Percentiles rank a stretch among this genome's conserved stretches.
Evolutionary conservation across 2,888 invertebrate genomes (phyloP).

Genomic region (Aphidius colemani): DNA sequence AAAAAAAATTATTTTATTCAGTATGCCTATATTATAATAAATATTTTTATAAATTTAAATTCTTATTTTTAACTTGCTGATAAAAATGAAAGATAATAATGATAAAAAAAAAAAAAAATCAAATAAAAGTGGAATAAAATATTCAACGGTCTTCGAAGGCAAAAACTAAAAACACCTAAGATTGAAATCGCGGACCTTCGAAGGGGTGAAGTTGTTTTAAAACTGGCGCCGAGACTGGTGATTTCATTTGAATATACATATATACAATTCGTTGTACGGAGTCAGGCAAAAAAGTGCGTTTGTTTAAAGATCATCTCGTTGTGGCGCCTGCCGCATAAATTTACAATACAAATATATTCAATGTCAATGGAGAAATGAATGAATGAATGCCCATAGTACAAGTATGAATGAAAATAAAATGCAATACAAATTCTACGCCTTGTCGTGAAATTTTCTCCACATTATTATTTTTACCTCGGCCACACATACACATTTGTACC

Average conservation of each 20-base stretch:
- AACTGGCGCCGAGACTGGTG: slow-evolving; percentile 24
- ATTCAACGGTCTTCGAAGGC: slow-evolving; percentile 10
- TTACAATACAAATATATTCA: no score
- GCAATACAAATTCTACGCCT: no score
- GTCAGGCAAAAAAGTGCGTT: no score
- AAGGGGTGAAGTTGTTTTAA: not conserved
- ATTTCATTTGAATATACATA: no score
- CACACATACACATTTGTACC: no score
- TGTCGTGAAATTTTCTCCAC: not conserved
- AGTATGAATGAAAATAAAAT: slow-evolving; percentile 28
- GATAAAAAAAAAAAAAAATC: slow-evolving; percentile 2
- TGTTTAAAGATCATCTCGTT: no score
- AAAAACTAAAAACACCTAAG: slow-evolving; percentile 9
- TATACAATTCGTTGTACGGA: no score
- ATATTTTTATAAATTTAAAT: no score
- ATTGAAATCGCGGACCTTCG: not conserved
- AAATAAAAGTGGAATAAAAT: slow-evolving; percentile 1
- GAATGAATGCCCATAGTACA: slow-evolving; percentile 22
- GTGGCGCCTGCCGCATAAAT: slow-evolving; percentile 8
- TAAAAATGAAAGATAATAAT: no score
- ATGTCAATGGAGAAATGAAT: slow-evolving; percentile 6
- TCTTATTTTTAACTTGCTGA: no score
- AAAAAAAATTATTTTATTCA: no score
- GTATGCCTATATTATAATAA: no score
- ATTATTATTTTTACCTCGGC: not conserved